These are phyloP conservation scores for Ictalurus punctatus DNA, from an alignment of 2,113 vertebrate species.

Conservation along the genomic window DNA sequence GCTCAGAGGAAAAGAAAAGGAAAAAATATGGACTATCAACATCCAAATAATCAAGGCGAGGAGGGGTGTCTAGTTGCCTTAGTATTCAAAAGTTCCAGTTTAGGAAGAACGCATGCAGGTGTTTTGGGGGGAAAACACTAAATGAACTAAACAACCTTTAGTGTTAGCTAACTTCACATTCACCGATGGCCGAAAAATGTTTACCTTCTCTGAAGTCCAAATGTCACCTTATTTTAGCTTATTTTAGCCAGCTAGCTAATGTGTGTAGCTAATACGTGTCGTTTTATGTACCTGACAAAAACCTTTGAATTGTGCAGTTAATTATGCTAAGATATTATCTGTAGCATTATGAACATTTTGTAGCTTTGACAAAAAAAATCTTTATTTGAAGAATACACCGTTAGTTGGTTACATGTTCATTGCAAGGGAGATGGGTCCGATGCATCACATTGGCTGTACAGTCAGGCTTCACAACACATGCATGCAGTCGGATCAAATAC, in stretches of 20 bases:
- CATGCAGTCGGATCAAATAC: constrained; percentile 43
- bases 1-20: neutral
- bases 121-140: neutral
- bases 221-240: neutral
- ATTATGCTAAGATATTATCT: neutral
- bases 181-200: neutral
- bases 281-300: neutral
- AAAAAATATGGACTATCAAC: neutral
- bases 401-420: constrained; percentile 34
- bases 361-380: constrained; percentile 49
- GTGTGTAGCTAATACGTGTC: too few species aligned
- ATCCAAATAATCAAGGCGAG: neutral
- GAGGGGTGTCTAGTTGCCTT: neutral
- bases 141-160: neutral
- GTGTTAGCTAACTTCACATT: neutral
- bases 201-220: neutral
- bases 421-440: constrained; percentile 38
- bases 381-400: constrained; percentile 49
- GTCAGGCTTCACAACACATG: constrained; percentile 47
- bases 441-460: constrained; percentile 44
- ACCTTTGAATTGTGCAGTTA: neutral
- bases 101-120: neutral
- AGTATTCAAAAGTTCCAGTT: neutral
- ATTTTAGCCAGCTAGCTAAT: too few species aligned
- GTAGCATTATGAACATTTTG: neutral